These are phyloP conservation scores for Bellardia bayeri DNA, from an alignment of 2,888 invertebrate species.

Conservation along the genomic window DNA sequence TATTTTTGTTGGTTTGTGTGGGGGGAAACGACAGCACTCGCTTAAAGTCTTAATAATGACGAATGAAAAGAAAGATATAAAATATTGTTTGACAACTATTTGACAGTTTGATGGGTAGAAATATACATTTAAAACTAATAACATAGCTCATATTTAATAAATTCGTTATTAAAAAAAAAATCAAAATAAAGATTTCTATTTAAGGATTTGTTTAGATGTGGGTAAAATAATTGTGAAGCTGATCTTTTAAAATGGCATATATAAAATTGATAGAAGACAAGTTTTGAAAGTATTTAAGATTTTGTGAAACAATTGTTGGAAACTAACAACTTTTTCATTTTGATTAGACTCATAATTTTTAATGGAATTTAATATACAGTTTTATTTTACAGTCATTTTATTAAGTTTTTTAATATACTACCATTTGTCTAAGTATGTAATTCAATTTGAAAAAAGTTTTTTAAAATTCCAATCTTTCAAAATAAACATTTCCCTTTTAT, in stretches of 20 bases:
- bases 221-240: no score
- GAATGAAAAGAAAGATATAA: slow-evolving; percentile 47
- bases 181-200: not conserved
- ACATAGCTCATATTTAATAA: slow-evolving; percentile 34
- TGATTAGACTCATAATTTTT: no score
- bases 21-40: slow-evolving; percentile 15
- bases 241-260: not conserved
- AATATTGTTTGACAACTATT: slow-evolving; percentile 61
- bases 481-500: slow-evolving; percentile 35
- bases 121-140: slow-evolving; percentile 14
- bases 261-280: no score
- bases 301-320: no score
- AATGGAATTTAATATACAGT: no score
- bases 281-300: no score
- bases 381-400: no score
- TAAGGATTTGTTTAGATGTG: not conserved
- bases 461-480: not conserved
- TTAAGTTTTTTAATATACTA: not conserved
- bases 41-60: slow-evolving; percentile 45
- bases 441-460: not conserved
- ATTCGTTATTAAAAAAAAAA: not conserved
- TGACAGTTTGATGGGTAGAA: slow-evolving; percentile 58
- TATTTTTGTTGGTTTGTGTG: slow-evolving; percentile 15
- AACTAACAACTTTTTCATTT: no score
- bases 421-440: not conserved